phyloP scores from a whole-genome alignment of 2,888 invertebrate genomes.

The Ennomos erosarius region DNA sequence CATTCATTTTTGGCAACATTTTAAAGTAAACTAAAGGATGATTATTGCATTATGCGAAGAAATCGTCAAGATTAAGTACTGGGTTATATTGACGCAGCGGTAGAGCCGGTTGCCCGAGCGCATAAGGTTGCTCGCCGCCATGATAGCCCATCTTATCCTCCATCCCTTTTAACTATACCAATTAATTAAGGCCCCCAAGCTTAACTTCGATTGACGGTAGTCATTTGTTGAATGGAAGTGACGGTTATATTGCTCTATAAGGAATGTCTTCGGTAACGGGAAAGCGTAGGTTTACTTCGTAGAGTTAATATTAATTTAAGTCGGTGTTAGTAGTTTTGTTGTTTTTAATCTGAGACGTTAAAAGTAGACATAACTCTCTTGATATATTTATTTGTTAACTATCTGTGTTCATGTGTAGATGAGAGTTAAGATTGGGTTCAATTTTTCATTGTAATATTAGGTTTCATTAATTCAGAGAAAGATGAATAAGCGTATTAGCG shows the following conservation, averaged over 20 bases:
- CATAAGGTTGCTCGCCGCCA: conserved; percentile 61
- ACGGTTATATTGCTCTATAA: conserved; percentile 50
- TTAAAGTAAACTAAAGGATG: too few species aligned
- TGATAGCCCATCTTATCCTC: conserved; percentile 62
- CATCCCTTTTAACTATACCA: conserved; percentile 60
- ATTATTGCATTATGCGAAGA: not conserved
- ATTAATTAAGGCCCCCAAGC: conserved; percentile 64
- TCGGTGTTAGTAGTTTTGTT: conserved; percentile 7
- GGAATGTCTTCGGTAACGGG: conserved; percentile 51
- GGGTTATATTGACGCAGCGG: conserved; percentile 1
- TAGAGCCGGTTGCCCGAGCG: conserved; percentile 43
- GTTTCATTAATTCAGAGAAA: too few species aligned
- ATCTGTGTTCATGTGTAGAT: too few species aligned
- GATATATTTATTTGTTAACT: not conserved
- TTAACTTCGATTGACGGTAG: conserved; percentile 58
- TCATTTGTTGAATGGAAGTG: conserved; percentile 63
- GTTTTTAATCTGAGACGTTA: not conserved
- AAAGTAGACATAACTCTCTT: not conserved
- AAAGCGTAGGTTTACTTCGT: conserved; percentile 28
- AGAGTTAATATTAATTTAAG: conserved; percentile 39
- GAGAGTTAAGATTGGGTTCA: too few species aligned
- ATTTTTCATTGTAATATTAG: too few species aligned
- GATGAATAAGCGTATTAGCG: too few species aligned
- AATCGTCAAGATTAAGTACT: conserved; percentile 7
- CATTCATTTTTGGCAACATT: too few species aligned